These are phyloP conservation scores for Phyto melanocephala DNA, from an alignment of 2,888 invertebrate genomes.

Conservation along the genomic window DNA sequence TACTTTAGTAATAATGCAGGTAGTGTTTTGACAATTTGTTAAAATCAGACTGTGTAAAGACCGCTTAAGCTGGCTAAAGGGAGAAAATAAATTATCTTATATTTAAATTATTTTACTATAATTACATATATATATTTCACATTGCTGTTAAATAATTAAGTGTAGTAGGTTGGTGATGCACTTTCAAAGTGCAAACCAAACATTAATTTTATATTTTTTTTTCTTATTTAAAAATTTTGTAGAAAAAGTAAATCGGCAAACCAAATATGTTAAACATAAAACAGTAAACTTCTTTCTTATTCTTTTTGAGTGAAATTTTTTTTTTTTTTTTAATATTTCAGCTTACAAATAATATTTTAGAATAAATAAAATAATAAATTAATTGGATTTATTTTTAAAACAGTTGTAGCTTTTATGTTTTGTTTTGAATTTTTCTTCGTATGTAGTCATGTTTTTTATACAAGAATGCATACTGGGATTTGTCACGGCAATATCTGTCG, in stretches of 20 bases:
- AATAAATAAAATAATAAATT: conserved; percentile 13
- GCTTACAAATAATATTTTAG: conserved; percentile 4
- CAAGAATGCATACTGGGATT: conserved; percentile 72
- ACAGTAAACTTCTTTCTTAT: no score
- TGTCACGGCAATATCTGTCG: conserved; percentile 67
- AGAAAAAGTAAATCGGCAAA: no score
- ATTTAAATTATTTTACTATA: no score
- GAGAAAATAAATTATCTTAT: neutral
- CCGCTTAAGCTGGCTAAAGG: no score
- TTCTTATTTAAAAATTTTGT: no score
- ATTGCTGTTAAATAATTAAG: neutral
- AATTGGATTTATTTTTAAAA: neutral
- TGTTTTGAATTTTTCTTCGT: conserved; percentile 66
- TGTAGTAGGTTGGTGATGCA: neutral
- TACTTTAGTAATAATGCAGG: no score
- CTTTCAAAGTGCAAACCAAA: conserved; percentile 5
- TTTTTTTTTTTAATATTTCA: neutral
- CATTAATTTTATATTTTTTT: neutral
- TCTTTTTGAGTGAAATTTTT: no score
- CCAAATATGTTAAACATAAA: no score
- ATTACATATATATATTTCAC: conserved; percentile 11
- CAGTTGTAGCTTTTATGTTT: conserved; percentile 29
- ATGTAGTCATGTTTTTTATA: conserved; percentile 75
- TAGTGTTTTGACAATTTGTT: no score
- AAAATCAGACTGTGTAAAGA: no score